Evolutionary conservation across 2,113 vertebrate species (phyloP), one percentile per base, ranked within the genome.

Genomic region (Tragulus kanchil): DNA sequence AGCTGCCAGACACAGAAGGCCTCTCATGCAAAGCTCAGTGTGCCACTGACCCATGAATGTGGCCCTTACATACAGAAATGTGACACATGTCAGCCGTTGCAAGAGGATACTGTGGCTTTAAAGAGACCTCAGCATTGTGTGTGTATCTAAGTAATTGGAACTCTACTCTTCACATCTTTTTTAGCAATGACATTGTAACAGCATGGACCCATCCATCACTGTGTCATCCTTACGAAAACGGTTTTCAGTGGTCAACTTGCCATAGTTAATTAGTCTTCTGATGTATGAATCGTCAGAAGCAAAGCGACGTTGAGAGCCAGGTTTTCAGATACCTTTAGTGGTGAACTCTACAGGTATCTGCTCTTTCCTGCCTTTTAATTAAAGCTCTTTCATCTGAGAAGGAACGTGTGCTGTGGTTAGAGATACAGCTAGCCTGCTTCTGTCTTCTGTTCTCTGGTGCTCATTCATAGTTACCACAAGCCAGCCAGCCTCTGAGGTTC

Each of bases 181-280:
- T 93, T 84, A 97, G 95, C 86, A 64, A 77, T 97, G 98, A 45
- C 91, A 97, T 69, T 96, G 75, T 93, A 96, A 93, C 97, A 98
- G 97, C 97, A 95, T 96, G 98, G 96, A 98, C 98, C 96, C 95
- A 97, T 98, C 98, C 97, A 97, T 98, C 98, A 97, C 95, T 82
- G 56, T 98, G 97, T 98, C 97, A 95, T 96, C 36, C 84, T 61
- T 97, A 94, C 79, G 94, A 98, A 98, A 97, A 96, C 92, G 97
- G 98, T 97, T 98, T 98, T 84, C 97, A 97, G 97, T 97, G 98
- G 98, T 98, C 98, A 98, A 58, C 97, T 97, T 98, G 98, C 98
- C 98, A 98, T 95, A 98, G 96, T 97, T 99, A 98, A 98, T 99
- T 98, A 98, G 96, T 97, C 97, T 97, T 98, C 93, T 92, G 81